These are phyloP conservation scores for Megastigmus dorsalis DNA, from an alignment of 2,888 invertebrate genomes.

Conservation along the genomic window DNA sequence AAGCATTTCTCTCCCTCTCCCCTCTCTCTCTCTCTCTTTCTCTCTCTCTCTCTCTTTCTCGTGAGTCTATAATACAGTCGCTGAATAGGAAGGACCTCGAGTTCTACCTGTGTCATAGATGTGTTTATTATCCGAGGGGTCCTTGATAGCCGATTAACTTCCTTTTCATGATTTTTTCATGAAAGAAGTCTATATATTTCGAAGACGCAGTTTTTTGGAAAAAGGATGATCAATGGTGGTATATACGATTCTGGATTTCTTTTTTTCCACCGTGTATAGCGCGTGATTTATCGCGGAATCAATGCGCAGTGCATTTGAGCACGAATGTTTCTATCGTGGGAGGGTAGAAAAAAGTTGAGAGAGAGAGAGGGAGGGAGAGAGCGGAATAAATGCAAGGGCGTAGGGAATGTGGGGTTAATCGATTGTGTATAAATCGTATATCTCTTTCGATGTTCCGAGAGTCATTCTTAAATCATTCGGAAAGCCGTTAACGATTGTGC, in stretches of 20 bases:
- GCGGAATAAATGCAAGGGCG: neutral
- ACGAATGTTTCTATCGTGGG: neutral
- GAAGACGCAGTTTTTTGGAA: neutral
- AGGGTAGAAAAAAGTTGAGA: neutral
- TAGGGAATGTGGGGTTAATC: constrained; percentile 1
- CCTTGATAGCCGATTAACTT: constrained; percentile 28
- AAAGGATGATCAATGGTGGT: constrained; percentile 25
- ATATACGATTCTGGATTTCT: constrained; percentile 1
- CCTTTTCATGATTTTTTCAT: neutral
- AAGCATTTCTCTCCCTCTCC: too few species aligned
- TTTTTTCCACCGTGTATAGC: constrained; percentile 9
- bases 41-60: constrained; percentile 10
- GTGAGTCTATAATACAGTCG: too few species aligned
- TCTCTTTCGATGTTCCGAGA: constrained; percentile 22
- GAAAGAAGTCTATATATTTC: neutral
- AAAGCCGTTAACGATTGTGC: neutral
- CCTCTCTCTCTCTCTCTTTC: neutral
- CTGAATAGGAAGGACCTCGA: too few species aligned
- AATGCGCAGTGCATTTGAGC: constrained; percentile 5
- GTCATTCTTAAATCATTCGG: constrained; percentile 30
- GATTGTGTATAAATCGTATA: neutral
- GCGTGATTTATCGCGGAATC: constrained; percentile 23
- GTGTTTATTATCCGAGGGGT: too few species aligned
- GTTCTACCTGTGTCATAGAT: too few species aligned
- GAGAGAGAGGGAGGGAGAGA: neutral